These are phyloP conservation scores for Lamellibrachia satsuma DNA, from an alignment of 2,888 invertebrate species.

Conservation along the genomic window DNA sequence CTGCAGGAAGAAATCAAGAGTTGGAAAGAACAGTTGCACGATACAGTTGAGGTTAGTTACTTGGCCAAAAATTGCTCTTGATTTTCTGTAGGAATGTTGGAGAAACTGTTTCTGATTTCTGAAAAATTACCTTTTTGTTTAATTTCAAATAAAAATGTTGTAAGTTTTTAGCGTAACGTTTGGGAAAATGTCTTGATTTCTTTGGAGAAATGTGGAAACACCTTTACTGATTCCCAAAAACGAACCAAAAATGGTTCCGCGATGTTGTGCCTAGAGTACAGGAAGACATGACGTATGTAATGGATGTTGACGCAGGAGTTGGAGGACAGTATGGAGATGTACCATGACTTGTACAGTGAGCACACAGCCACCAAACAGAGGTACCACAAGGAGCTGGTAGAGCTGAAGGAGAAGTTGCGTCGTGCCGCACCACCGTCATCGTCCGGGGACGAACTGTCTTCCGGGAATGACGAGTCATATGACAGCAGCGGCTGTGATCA, in stretches of 20 bases:
- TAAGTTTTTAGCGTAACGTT: too few relatives aligned
- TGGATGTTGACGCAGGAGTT: conserved; percentile 32
- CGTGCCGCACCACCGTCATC: background rate
- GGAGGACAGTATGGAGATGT: conserved; percentile 37
- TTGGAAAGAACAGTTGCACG: conserved; percentile 30
- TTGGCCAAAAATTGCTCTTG: background rate
- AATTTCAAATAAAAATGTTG: too few relatives aligned
- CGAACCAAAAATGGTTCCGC: background rate
- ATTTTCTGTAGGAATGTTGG: too few relatives aligned
- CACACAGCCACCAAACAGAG: conserved; percentile 21
- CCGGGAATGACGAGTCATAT: background rate
- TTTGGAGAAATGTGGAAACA: too few relatives aligned
- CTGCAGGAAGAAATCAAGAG: conserved; percentile 35
- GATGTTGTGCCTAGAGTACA: background rate
- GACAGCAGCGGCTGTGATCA: background rate
- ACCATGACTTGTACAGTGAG: conserved; percentile 33
- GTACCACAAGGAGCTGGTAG: background rate
- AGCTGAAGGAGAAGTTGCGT: conserved; percentile 21
- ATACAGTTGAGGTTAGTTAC: conserved; percentile 35
- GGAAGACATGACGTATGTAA: background rate
- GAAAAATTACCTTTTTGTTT: too few relatives aligned
- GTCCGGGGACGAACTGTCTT: background rate
- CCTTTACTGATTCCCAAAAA: too few relatives aligned
- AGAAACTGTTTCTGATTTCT: too few relatives aligned
- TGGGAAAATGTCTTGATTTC: background rate